Conservation (phyloP, 1,140 invertebrate species). For the Cyclina sinensis region DNA sequence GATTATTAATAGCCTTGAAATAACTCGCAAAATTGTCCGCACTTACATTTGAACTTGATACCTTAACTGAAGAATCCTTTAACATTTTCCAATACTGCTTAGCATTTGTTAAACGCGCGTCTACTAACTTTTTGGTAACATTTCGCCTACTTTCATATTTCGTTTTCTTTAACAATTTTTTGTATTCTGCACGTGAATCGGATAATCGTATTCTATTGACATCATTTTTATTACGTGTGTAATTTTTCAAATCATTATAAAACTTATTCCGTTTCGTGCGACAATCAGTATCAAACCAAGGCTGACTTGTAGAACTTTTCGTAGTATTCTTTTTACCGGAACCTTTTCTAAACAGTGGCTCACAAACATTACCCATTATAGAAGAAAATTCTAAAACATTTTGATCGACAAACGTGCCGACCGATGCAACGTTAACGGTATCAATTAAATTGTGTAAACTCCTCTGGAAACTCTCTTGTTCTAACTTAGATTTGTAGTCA, state of each 20-base stretch:
- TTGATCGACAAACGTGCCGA: neutral
- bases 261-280: neutral
- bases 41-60: neutral
- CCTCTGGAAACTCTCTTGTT: neutral
- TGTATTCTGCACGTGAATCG: neutral
- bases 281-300: slow-evolving; percentile 47
- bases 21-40: slow-evolving; percentile 4
- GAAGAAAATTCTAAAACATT: neutral
- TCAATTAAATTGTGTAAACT: neutral
- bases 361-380: neutral
- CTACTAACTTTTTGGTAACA: neutral
- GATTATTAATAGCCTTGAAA: slow-evolving; percentile 38
- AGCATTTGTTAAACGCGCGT: slow-evolving; percentile 1
- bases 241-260: slow-evolving; percentile 15
- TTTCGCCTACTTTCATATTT: neutral
- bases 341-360: slow-evolving; percentile 6
- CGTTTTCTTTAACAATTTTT: neutral
- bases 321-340: neutral
- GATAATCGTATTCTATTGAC: neutral
- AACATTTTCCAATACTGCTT: slow-evolving; percentile 12
- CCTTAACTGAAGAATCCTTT: neutral
- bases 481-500: neutral
- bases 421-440: neutral
- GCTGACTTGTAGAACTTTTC: neutral
- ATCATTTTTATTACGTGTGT: neutral